Conservation (phyloP, 2,888 invertebrate species). For the Silvanus unidentatus region DNA sequence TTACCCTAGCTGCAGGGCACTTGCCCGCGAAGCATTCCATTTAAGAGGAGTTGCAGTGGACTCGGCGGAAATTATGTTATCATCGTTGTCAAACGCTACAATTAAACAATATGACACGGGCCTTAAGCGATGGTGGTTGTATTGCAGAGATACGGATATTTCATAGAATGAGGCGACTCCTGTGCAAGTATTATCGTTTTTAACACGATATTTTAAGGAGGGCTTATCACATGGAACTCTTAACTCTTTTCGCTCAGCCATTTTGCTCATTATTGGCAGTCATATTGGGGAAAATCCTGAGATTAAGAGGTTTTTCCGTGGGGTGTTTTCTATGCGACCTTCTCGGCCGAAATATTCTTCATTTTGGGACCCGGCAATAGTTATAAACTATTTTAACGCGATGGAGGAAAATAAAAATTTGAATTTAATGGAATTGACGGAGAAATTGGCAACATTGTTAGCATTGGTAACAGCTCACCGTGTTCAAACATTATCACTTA, state of each 20-base stretch:
- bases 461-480: background rate
- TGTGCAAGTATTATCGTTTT: no score
- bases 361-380: background rate
- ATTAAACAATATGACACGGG: background rate
- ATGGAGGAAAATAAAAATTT: background rate
- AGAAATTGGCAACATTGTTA: background rate
- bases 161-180: background rate
- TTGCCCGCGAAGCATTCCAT: slow-evolving; percentile 5
- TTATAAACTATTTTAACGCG: slow-evolving; percentile 4
- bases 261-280: background rate
- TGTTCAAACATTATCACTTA: background rate
- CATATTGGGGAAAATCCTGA: background rate
- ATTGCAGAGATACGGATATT: background rate
- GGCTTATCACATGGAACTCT: slow-evolving; percentile 1
- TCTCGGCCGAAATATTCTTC: background rate
- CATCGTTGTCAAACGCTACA: background rate
- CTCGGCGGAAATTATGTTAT: background rate
- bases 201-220: no score
- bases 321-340: background rate
- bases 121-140: background rate
- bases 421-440: background rate
- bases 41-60: slow-evolving; percentile 1
- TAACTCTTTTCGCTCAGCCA: background rate
- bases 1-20: slow-evolving; percentile 11
- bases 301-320: background rate